Percentiles rank a stretch among this genome's conserved stretches.
Conservation (phyloP, 2,888 invertebrate species). For the Polymixis flavicincta region DNA sequence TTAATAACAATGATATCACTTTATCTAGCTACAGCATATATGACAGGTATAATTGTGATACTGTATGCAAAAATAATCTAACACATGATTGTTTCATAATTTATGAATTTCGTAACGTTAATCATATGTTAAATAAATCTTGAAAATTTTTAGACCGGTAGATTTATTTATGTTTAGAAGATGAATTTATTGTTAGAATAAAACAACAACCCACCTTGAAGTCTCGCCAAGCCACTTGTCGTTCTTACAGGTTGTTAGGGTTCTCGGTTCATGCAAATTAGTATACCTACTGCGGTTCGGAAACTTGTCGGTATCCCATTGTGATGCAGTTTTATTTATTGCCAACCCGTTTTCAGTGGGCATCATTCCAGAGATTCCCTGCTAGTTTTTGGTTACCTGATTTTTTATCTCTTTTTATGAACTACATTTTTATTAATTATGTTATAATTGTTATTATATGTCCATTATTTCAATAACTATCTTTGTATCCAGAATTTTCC, state of each 20-base stretch:
- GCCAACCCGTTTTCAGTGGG: conserved; percentile 25
- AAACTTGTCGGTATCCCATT: conserved; percentile 71
- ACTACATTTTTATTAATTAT: neutral
- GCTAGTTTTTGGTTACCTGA: conserved; percentile 1
- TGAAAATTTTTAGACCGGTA: conserved; percentile 65
- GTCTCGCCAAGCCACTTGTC: conserved; percentile 70
- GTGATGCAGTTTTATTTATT: conserved; percentile 61
- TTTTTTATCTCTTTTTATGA: neutral
- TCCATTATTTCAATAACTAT: neutral
- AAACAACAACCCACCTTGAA: conserved; percentile 67
- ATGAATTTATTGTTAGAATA: conserved; percentile 57
- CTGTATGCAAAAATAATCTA: conserved; percentile 40
- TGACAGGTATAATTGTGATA: conserved; percentile 28
- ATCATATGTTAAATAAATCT: conserved; percentile 67
- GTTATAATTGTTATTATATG: conserved; percentile 1
- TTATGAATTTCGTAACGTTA: conserved; percentile 69
- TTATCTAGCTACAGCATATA: conserved; percentile 42
- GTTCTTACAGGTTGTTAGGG: conserved; percentile 70
- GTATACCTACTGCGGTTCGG: conserved; percentile 48
- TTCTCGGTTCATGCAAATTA: conserved; percentile 75
- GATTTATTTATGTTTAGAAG: conserved; percentile 50
- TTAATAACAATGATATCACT: conserved; percentile 64
- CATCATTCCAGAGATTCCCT: conserved; percentile 3
- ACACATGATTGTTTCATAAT: conserved; percentile 70
- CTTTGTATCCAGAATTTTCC: conserved; percentile 33